Evolutionary conservation across 2,797 vertebrate genomes (phyloP), one percentile per base, ranked within the genome.

Genomic region (Propithecus deckenii): DNA sequence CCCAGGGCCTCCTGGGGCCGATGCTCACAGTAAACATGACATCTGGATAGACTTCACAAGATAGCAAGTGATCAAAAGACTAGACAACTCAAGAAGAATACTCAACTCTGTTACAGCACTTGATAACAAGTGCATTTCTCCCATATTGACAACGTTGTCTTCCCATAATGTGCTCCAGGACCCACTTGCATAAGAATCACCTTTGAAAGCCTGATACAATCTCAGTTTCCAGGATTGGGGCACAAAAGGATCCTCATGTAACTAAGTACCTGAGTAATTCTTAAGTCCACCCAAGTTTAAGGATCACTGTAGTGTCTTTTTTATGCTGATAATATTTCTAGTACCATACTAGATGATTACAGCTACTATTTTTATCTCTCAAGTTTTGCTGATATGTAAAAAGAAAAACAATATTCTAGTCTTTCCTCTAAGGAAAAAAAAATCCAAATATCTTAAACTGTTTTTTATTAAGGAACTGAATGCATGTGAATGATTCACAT

Each of bases 401-500:
- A 76, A 69, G 23, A 57, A 32, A 67, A 63, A 22, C 12, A 65
- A 92, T 10, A 67, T 78, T 80, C 75, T 76, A 63, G 38, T 32
- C 14, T 52, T 84, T 79, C 46, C 7, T 55, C 46, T 59, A 9
- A 91, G n/a, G 20, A 38, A 80, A 75, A 50, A 30, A 52, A 75
- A 23, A 67, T 25, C 25, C 6, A 92, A 67, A 74, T n/a, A 69
- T 12, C 5, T 38, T 86, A 55, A 43, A 94, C 28, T 50, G 41
- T 28, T 94, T 79, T 78, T 94, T 79, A 50, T 38, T 85, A 88
- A 95, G 28, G 5, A 86, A 93, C 25, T 50, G 6, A 96, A 87
- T 55, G 3, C 1, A 46, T 76, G 28, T 52, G 5, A 55, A 12
- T 90, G 52, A 76, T 72, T 92, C 13, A 79, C 5, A 52, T 52